Evolutionary conservation across 2,888 invertebrate species (phyloP), one percentile per base, ranked within the genome.

Genomic region (Ceramica pisi): DNA sequence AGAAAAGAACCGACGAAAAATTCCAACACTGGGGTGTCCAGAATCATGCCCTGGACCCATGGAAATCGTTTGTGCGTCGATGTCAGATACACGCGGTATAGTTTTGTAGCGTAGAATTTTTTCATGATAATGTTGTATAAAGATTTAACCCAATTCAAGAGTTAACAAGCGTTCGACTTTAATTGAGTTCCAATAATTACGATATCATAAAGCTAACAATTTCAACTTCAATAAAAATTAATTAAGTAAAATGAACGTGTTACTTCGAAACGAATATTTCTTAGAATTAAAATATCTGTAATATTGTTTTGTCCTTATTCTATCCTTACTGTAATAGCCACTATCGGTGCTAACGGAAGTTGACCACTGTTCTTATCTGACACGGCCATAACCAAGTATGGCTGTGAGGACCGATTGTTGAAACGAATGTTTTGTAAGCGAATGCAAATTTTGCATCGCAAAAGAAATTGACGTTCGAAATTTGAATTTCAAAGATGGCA

Each of bases 351-450:
- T 75, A 87, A 80, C 92, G 93, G 93, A 93, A 91, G 90, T 89
- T 76, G 89, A 87, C 89, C 92, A 90, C 89, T 61, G 79, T 84
- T 90, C 91, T 92, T 94, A 94, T 94, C 92, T 90, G 85, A 65
- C 83, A 53, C 71, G 78, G 71, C 81, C 73, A 77, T 72, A 75
- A 75, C 76, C 68, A 41, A 41, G 41, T 71, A 78, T 75, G 61
- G 62, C 61, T 70, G 78, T 68, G 63, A 65, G 65, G 55, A 68
- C 61, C 78, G 80, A 86, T 80, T 82, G 78, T 89, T 81, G 80
- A 81, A 84, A 86, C 80, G 71, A 77, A 80, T 75, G 74, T 82
- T 82, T 81, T 86, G 74, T 77, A 77, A 75, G 77, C 62, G 60
- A 72, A 68, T 70, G 56, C 35, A 70, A 64, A 44, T 56, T 70